Conservation (phyloP, 2,888 invertebrate species). For the Lasius fuliginosus region DNA sequence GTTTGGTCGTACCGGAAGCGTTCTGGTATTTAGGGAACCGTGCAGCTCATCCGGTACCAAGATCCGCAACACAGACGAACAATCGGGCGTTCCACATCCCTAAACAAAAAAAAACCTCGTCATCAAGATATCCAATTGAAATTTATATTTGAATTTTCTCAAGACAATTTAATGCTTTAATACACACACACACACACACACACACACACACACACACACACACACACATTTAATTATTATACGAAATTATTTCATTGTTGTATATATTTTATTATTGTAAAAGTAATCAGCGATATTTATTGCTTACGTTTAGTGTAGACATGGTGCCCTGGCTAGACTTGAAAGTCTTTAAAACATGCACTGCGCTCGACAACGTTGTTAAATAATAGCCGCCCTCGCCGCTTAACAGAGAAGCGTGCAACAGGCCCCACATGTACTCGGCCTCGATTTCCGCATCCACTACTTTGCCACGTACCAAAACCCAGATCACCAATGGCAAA, state of each 20-base stretch:
- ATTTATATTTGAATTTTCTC: neutral
- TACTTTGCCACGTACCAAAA: constrained; percentile 95
- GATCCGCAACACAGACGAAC: constrained; percentile 94
- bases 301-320: constrained; percentile 83
- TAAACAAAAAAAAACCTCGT: constrained; percentile 74
- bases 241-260: neutral
- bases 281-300: neutral
- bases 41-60: constrained; percentile 97
- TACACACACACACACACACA: neutral
- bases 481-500: constrained; percentile 96
- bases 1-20: constrained; percentile 96
- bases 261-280: neutral
- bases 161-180: neutral
- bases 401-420: constrained; percentile 95
- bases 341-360: constrained; percentile 93
- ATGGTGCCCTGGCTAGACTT: constrained; percentile 85
- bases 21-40: constrained; percentile 96
- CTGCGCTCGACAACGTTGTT: constrained; percentile 97
- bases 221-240: neutral
- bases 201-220: neutral
- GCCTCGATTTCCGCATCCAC: constrained; percentile 98
- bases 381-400: constrained; percentile 98
- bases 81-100: constrained; percentile 87
- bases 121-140: neutral
- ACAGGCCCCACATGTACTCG: constrained; percentile 97